phyloP scores from a whole-genome alignment of 2,113 vertebrate genomes.

The Trematomus loennbergii region DNA sequence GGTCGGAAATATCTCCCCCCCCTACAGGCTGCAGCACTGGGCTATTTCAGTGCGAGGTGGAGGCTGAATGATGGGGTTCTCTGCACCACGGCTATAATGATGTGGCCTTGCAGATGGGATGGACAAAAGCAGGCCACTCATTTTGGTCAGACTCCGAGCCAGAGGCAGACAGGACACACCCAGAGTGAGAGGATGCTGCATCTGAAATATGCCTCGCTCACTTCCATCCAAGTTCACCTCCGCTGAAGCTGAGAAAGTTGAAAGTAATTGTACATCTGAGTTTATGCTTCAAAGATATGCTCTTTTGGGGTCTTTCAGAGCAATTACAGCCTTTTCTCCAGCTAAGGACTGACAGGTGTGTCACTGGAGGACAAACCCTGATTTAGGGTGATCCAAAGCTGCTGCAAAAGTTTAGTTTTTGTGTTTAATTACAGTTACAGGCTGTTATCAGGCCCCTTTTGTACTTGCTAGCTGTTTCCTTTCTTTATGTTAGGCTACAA shows the following conservation, averaged over 20 bases:
- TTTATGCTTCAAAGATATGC: too few species aligned
- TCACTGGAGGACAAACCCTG: background rate
- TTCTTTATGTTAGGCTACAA: background rate
- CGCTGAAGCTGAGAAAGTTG: slow-evolving; percentile 18
- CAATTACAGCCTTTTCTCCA: too few species aligned
- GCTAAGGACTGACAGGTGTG: too few species aligned
- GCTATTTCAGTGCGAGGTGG: slow-evolving; percentile 75
- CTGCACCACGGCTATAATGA: slow-evolving; percentile 77
- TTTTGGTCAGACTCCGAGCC: slow-evolving; percentile 80
- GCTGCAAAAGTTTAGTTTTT: background rate
- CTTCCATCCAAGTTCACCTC: slow-evolving; percentile 36
- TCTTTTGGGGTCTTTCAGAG: too few species aligned
- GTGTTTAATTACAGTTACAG: background rate
- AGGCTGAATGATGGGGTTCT: slow-evolving; percentile 76
- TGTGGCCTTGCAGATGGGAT: slow-evolving; percentile 74
- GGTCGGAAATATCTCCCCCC: slow-evolving; percentile 47
- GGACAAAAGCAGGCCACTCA: slow-evolving; percentile 81
- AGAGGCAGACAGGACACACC: slow-evolving; percentile 79
- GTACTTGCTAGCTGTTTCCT: too few species aligned
- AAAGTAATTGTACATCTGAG: background rate
- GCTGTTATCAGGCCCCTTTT: too few species aligned
- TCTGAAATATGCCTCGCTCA: slow-evolving; percentile 30
- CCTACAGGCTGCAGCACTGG: slow-evolving; percentile 7
- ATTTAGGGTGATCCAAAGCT: too few species aligned
- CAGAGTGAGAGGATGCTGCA: slow-evolving; percentile 62